Conservation (phyloP, 2,888 invertebrate species). For the Gastracanthus pulcherrimus region DNA sequence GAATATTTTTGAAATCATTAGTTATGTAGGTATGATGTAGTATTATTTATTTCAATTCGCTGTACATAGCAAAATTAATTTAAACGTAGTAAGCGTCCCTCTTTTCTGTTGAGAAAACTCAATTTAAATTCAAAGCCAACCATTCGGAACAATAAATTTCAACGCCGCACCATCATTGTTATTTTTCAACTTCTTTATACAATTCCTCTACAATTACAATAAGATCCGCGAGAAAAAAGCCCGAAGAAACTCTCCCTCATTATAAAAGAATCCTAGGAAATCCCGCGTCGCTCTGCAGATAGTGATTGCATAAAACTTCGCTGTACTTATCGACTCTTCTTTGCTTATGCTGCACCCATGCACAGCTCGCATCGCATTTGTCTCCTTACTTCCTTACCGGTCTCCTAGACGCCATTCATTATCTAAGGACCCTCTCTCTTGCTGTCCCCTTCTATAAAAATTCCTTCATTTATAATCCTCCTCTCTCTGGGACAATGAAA, state of each 20-base stretch:
- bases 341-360: background rate
- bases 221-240: background rate
- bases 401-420: conserved; percentile 21
- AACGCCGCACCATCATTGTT: background rate
- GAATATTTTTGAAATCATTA: too few species aligned
- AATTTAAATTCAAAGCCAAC: background rate
- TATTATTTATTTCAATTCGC: too few species aligned
- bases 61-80: too few species aligned
- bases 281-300: too few species aligned
- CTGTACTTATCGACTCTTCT: too few species aligned
- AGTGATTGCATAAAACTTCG: too few species aligned
- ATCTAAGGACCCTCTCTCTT: background rate
- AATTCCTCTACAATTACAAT: background rate
- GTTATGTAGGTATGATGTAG: too few species aligned
- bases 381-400: background rate
- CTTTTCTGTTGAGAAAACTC: too few species aligned
- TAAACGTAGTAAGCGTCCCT: too few species aligned
- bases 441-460: background rate
- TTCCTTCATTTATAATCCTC: background rate
- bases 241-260: background rate
- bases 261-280: conserved; percentile 12
- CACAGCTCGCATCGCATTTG: background rate
- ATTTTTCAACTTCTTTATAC: too few species aligned
- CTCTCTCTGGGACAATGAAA: background rate
- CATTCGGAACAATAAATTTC: too few species aligned